Evolutionary conservation across 2,888 invertebrate genomes (phyloP).

Genomic region (Pedicia rivosa): DNA sequence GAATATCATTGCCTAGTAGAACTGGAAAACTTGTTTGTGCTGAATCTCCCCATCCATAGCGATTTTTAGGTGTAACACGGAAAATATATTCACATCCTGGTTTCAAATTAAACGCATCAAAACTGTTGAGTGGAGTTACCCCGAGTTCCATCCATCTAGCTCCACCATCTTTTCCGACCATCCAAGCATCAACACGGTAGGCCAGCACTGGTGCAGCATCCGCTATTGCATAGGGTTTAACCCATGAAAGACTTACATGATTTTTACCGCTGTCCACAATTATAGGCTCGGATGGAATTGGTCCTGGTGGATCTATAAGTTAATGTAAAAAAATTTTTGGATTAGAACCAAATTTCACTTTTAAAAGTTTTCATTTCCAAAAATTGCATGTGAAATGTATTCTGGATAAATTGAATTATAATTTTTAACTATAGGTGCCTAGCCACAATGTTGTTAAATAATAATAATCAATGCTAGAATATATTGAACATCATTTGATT

Average conservation of each 20-base stretch:
- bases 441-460: no score
- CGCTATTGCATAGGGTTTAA: conserved; percentile 45
- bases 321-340: not conserved
- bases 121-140: conserved; percentile 60
- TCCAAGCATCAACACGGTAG: conserved; percentile 70
- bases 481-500: no score
- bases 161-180: conserved; percentile 62
- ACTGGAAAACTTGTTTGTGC: conserved; percentile 48
- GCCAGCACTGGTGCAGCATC: conserved; percentile 64
- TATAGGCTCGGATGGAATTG: conserved; percentile 57
- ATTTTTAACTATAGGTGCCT: no score
- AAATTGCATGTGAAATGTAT: no score
- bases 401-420: no score
- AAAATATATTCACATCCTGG: conserved; percentile 71
- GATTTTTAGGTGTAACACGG: conserved; percentile 72
- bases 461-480: no score
- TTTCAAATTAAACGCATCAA: conserved; percentile 70
- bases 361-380: no score
- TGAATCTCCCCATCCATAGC: conserved; percentile 79
- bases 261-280: conserved; percentile 69
- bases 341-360: no score
- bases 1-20: conserved; percentile 46
- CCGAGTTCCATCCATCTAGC: conserved; percentile 72
- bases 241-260: conserved; percentile 75
- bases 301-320: conserved; percentile 59